Percentiles rank a stretch among this genome's conserved stretches.
phyloP scores from a whole-genome alignment of 2,797 vertebrate species.

The Phrynocephalus guinanensis region DNA sequence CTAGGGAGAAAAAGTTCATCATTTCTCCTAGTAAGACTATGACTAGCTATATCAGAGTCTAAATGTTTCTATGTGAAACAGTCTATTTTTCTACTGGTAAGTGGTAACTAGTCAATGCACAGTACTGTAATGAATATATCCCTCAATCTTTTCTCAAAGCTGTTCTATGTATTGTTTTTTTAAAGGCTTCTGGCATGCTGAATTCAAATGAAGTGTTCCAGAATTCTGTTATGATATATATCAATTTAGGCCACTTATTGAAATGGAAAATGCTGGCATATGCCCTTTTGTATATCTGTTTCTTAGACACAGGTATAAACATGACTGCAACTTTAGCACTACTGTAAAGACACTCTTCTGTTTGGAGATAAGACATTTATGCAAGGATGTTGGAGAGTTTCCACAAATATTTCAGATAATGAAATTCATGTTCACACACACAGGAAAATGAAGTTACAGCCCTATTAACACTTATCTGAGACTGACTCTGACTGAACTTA shows the following conservation, averaged over 20 bases:
- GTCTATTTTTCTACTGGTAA: slow-evolving; percentile 23
- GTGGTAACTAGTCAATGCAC: slow-evolving; percentile 39
- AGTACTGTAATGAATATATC: slow-evolving; percentile 18
- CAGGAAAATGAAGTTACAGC: slow-evolving; percentile 4
- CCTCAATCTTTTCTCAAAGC: slow-evolving; percentile 3
- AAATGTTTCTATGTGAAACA: not conserved
- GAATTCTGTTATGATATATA: slow-evolving; percentile 34
- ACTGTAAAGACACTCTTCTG: not conserved
- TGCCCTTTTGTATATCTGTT: slow-evolving; percentile 20
- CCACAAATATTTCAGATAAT: not conserved
- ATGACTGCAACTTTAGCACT: slow-evolving; percentile 28
- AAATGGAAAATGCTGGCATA: slow-evolving; percentile 50
- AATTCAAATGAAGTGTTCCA: slow-evolving; percentile 10
- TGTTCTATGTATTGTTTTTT: not conserved
- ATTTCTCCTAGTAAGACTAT: slow-evolving; percentile 1
- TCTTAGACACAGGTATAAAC: slow-evolving; percentile 13
- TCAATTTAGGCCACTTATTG: slow-evolving; percentile 56
- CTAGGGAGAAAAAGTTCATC: not conserved
- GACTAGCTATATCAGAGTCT: not conserved
- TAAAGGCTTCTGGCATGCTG: not conserved
- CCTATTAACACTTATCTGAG: not conserved
- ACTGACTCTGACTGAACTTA: not conserved
- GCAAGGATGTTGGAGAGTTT: not conserved
- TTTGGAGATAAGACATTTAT: not conserved
- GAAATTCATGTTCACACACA: slow-evolving; percentile 1